These are phyloP conservation scores for Liolophura sinensis DNA, from an alignment of 1,140 invertebrate genomes.

Conservation along the genomic window DNA sequence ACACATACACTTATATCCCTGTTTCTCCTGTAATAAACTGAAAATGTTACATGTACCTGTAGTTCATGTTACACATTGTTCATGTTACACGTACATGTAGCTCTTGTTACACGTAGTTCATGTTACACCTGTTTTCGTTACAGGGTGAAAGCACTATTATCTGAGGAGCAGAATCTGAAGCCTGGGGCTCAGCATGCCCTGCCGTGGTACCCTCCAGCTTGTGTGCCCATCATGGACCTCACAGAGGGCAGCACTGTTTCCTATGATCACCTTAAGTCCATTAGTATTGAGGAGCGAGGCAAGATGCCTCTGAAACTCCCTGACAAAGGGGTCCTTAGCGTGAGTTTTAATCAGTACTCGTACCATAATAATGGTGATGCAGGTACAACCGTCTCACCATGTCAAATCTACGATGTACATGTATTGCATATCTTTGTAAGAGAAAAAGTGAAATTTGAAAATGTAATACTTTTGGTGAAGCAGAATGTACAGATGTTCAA, in stretches of 20 bases:
- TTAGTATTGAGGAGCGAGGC: conserved; percentile 49
- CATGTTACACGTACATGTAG: too few species aligned
- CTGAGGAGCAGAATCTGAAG: conserved; percentile 67
- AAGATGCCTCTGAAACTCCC: conserved; percentile 52
- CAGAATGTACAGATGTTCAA: too few species aligned
- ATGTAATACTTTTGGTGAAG: too few species aligned
- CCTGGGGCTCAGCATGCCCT: conserved; percentile 68
- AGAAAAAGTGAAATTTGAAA: too few species aligned
- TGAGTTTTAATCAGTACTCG: background rate
- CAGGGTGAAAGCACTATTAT: conserved; percentile 58
- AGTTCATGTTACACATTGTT: too few species aligned
- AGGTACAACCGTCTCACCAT: background rate
- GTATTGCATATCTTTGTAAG: too few species aligned
- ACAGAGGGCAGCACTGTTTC: conserved; percentile 39
- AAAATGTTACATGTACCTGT: too few species aligned
- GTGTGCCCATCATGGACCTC: conserved; percentile 59
- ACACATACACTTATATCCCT: too few species aligned
- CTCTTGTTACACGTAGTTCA: too few species aligned
- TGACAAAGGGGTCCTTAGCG: conserved; percentile 33
- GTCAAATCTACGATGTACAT: too few species aligned
- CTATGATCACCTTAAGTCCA: conserved; percentile 57
- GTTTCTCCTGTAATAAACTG: too few species aligned
- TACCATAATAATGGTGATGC: background rate
- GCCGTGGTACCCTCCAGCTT: conserved; percentile 76
- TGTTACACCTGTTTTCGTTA: conserved; percentile 16